Base-by-base conservation (phyloP, 2,797 vertebrate genomes). In the Sebastes diaconus region DNA sequence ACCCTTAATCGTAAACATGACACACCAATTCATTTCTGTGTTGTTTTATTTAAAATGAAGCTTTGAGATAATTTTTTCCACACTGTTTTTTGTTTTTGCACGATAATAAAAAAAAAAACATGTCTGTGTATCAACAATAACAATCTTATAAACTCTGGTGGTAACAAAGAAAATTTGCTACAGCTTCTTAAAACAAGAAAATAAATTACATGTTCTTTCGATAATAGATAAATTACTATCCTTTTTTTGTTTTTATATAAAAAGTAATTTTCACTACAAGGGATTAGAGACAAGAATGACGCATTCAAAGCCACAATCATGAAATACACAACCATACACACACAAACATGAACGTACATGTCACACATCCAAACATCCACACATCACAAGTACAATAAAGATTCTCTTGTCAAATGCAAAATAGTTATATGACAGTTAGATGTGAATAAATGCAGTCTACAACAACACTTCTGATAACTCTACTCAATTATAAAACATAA, bases 151-250 rank as follows among this genome's bases (percentile, higher is more conserved):
- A 91, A 91, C 86, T 92, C 93, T 90, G 80, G 77, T 89, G 91
- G 87, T 84, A 91, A 93, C 75, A 93, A 92, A 81, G 81, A 85
- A 25, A 83, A 85, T 84, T 87, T 90, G 80, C 89, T 92, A 93
- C 82, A 93, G 84, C 88, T 92, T 90, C 77, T 89, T 87, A 89
- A 86, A 87, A 91, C 80, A 90, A 71, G 85, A 93, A 93, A 96
- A 96, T 96, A 96, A 96, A 95, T 96, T 96, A 96, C 86, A 92
- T 80, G 86, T 92, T 92, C 80, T 93, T 94, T 91, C 91, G 88
- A 94, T 94, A 91, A 93, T 88, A 93, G 92, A 96, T 96, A 96
- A 96, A 96, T 96, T 95, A 94, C 90, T 94, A 95, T 94, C 81
- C 80, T 88, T 82, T 88, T 81, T 84, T 77, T 83, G 65, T 81